phyloP scores from a whole-genome alignment of 2,888 invertebrate species.

The Catocala fraxini region DNA sequence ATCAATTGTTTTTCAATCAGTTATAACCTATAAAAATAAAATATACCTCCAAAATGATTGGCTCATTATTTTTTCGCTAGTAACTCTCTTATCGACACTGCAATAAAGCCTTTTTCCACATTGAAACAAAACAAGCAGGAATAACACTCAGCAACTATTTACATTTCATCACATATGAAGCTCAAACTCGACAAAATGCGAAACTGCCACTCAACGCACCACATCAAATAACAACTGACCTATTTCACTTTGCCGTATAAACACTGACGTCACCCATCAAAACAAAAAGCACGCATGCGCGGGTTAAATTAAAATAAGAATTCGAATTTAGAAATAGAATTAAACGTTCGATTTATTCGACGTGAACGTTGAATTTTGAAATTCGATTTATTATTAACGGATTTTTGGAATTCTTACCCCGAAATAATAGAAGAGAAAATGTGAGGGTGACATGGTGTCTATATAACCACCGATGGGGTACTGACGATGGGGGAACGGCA shows the following conservation, averaged over 20 bases:
- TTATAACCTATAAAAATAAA: too few relatives aligned
- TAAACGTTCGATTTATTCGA: neutral
- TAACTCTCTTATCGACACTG: neutral
- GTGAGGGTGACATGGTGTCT: conserved; percentile 69
- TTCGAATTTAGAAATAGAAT: conserved; percentile 51
- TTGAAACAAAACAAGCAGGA: conserved; percentile 2
- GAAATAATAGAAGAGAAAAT: conserved; percentile 64
- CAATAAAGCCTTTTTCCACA: conserved; percentile 1
- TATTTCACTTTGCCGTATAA: conserved; percentile 47
- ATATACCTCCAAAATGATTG: too few relatives aligned
- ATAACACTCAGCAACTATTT: conserved; percentile 21
- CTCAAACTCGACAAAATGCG: conserved; percentile 27
- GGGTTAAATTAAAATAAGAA: conserved; percentile 33
- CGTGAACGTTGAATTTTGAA: neutral
- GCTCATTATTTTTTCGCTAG: too few relatives aligned
- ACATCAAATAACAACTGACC: conserved; percentile 41
- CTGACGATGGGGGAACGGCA: conserved; percentile 65
- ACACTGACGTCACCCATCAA: conserved; percentile 46
- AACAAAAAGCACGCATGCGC: conserved; percentile 49
- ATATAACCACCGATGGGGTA: conserved; percentile 61
- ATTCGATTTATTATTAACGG: neutral
- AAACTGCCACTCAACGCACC: conserved; percentile 21
- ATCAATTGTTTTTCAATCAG: too few relatives aligned
- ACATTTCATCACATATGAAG: conserved; percentile 22
- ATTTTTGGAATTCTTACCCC: conserved; percentile 63